Evolutionary conservation across 2,113 vertebrate genomes (phyloP), one percentile per base, ranked within the genome.

Genomic region (Lamprologus tigripictilis): DNA sequence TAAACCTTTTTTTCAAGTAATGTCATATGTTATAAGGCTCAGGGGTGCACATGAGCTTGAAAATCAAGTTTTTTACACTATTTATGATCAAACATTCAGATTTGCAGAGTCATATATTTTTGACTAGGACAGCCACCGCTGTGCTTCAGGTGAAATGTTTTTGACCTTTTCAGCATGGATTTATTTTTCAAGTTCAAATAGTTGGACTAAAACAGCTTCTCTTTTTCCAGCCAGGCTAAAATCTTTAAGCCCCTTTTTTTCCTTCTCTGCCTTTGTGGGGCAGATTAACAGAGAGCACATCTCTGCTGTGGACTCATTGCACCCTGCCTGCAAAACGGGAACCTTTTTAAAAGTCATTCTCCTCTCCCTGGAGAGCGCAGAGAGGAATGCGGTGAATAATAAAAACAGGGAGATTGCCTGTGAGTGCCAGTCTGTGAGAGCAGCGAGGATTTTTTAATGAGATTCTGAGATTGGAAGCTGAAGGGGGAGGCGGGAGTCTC

Each of bases 301-400:
- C 73, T 31, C 73, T 51, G 87, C 86, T 79, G 13, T 84, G 45
- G 85, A 90, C 88, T 89, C 86, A 88, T 63, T 3, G 51, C 40
- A 83, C 81, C 73, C 89, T 82, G n/a, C 85, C 84, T 88, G 80
- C 76, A 58, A 79, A 89, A 90, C 63, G 53, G 86, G 63, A 82
- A 40, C 35, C 83, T 79, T 85, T 78, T 53, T 81, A 55, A 84
- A 94, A 91, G 89, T 85, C 84, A 85, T 81, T 86, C 88, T 86
- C 33, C 26, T 94, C 90, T 91, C 93, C 83, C 78, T 3, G 84
- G 92, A 93, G 86, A 94, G 80, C 21, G 3, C 42, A 31, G 33
- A 80, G 84, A 79, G 90, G 90, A 92, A 94, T 92, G 93, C 76
- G 3, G 73, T 19, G 86, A 92, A 93, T 85, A 91, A 91, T 94